phyloP scores from a whole-genome alignment of 2,113 vertebrate genomes.

The Poecilia latipinna region DNA sequence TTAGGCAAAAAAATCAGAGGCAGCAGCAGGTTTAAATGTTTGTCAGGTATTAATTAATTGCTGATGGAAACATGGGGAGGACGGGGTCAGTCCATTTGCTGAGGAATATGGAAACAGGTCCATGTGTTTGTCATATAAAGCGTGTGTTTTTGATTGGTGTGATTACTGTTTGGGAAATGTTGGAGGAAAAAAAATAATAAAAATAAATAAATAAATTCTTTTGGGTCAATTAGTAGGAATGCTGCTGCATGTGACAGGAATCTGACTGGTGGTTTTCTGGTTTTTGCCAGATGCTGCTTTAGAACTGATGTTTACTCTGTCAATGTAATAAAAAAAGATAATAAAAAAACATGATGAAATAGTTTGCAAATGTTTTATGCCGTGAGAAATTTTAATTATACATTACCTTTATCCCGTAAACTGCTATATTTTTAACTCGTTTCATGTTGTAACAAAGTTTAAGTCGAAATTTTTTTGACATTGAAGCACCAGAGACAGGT shows the following conservation, averaged over 20 bases:
- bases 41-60: conserved; percentile 65
- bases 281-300: not conserved
- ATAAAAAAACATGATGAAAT: not conserved
- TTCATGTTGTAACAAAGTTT: no score
- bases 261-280: conserved; percentile 30
- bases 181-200: no score
- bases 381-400: no score
- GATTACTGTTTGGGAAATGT: conserved; percentile 2
- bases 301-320: not conserved
- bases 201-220: conserved; percentile 1
- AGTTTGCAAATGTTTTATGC: not conserved
- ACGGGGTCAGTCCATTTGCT: conserved; percentile 40
- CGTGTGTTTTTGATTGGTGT: conserved; percentile 27
- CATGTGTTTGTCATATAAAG: conserved; percentile 43
- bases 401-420: no score
- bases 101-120: conserved; percentile 30
- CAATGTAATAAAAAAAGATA: not conserved
- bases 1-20: conserved; percentile 54
- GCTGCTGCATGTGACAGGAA: conserved; percentile 31
- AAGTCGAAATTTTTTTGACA: no score
- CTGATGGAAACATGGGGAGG: conserved; percentile 40
- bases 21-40: conserved; percentile 48
- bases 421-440: no score
- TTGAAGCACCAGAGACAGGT: no score
- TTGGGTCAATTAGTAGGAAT: conserved; percentile 44